phyloP scores from a whole-genome alignment of 2,888 invertebrate genomes.

The Alentia gelatinosa region DNA sequence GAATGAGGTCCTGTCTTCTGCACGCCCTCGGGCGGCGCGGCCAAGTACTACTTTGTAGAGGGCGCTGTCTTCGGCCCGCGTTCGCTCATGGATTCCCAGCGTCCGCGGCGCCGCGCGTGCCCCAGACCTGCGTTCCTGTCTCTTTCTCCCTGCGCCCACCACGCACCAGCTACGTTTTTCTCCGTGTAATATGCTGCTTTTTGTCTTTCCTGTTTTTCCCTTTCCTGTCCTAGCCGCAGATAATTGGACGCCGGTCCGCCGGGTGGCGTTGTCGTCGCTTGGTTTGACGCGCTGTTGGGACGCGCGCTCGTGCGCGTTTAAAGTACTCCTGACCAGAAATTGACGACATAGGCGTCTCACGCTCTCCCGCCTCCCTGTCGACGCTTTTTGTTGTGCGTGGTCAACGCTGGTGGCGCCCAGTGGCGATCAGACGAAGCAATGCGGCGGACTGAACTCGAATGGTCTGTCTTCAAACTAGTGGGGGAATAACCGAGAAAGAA shows the following conservation, averaged over 20 bases:
- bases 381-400: background rate
- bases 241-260: background rate
- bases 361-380: background rate
- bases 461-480: no score
- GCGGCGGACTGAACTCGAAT: no score
- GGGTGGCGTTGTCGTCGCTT: background rate
- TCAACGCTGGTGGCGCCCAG: background rate
- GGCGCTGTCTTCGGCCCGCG: background rate
- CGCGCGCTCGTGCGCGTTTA: slow-evolving; percentile 1
- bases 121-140: no score
- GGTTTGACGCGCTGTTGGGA: background rate
- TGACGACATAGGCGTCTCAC: no score
- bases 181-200: no score
- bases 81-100: background rate
- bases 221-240: background rate
- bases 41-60: slow-evolving; percentile 1
- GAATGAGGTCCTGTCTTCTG: background rate
- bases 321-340: background rate
- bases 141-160: no score
- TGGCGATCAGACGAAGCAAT: background rate
- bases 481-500: no score
- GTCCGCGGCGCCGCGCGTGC: background rate
- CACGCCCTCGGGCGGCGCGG: background rate
- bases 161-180: no score
- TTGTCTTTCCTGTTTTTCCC: no score